Percentiles rank a stretch among this genome's conserved stretches.
phyloP scores from a whole-genome alignment of 2,113 vertebrate species.

The Rhodinocichla rosea region DNA sequence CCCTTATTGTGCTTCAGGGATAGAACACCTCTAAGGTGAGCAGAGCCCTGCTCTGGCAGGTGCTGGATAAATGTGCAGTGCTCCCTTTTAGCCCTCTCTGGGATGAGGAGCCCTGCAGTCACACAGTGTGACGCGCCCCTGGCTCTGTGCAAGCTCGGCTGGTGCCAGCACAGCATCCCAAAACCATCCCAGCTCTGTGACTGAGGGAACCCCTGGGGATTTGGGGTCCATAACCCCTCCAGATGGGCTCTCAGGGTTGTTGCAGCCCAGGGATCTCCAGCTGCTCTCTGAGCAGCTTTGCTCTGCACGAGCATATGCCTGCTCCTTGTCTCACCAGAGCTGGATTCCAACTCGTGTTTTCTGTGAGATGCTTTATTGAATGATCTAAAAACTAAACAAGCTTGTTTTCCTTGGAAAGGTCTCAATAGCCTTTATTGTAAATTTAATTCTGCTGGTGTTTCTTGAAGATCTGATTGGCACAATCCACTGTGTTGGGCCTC shows the following conservation, averaged over 20 bases:
- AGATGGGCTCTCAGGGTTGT: not conserved
- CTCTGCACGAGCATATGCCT: not conserved
- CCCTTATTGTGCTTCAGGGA: not conserved
- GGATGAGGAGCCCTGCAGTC: accelerated
- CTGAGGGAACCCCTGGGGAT: not conserved
- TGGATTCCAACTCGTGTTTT: not conserved
- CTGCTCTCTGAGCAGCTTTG: not conserved
- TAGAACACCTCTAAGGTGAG: accelerated
- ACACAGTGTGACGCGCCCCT: accelerated
- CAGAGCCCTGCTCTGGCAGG: not conserved
- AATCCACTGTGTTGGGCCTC: not conserved
- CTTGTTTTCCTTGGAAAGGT: not conserved
- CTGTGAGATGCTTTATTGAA: not conserved
- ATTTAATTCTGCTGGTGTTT: not conserved
- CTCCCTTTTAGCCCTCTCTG: not conserved
- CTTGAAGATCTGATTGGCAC: not conserved
- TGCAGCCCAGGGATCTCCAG: not conserved
- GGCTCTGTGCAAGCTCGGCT: not conserved
- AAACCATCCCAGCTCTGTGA: not conserved
- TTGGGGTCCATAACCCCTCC: not conserved
- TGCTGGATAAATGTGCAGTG: not conserved
- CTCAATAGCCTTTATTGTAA: not conserved
- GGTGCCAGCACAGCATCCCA: not conserved
- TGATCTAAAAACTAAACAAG: not conserved
- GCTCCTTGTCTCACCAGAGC: not conserved